Evolutionary conservation across 2,888 invertebrate species (phyloP), one percentile per base, ranked within the genome.

Genomic region (Sympetrum striolatum): DNA sequence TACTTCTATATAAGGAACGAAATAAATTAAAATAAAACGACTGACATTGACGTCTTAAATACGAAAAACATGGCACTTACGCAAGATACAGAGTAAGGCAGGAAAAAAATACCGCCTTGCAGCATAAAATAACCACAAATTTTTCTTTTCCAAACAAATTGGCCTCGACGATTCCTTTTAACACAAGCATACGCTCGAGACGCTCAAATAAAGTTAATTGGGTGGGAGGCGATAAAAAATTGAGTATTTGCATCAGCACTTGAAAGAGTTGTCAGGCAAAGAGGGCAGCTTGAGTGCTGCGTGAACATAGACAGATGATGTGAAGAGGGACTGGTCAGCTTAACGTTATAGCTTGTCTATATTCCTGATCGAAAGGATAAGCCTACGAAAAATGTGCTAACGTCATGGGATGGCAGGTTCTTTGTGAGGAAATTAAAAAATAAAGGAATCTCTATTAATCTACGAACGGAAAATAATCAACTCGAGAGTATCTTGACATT

Each of bases 271-370:
- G 86, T 86, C 86, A 58, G 53, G 35, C 35, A 15, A n/a, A 86
- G 37, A 64, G 31, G 60, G 86, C 60, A 86, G 60, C 37, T 37
- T 60, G 86, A 86, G 86, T 86, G 86, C 86, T 86, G 58, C 82
- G 82, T 22, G 86, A 86, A 60, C 86, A 86, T 64, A 86, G 86
- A 86, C 86, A 37, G 86, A 86, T 86, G 86, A 37, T 64, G 18
- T 60, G 86, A 58, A 86, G 60, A 86, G 37, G 86, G 86, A 86
- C 86, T 86, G 86, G 86, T 64, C 86, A 86, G 58, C 86, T 86
- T 64, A 86, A 86, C 60, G 86, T 86, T 86, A 86, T 86, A 64
- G 86, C 64, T 86, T 64, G 86, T 86, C 86, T 64, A 86, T 86
- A 86, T 86, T 86, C 86, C 60, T 60, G 86, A 86, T 86, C 86